Evolutionary conservation across 1,140 invertebrate species (phyloP), one percentile per base, ranked within the genome.

Genomic region (Drosophila azteca): DNA sequence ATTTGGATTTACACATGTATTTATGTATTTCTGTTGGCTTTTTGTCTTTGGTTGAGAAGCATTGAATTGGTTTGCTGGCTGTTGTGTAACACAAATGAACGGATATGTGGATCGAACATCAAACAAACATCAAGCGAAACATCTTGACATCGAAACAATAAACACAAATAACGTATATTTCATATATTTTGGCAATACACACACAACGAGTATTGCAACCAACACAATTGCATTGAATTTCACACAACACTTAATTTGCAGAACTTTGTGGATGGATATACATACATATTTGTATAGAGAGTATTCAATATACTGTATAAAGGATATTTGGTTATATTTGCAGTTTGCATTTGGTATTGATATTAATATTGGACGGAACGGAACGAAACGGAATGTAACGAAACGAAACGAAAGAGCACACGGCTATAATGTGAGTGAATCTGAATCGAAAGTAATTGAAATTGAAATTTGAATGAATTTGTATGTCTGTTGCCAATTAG

Each of bases 211-310:
- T 26, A 83, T 83, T 68, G 79, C 79, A 84, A 84, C 11, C 26
- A 85, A 83, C 80, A 71, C 80, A 71, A 84, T 71, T 83, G 26
- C 35, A 39, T 52, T 26, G 17, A 20, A n/a, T 72, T 72, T 70
- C 64, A 83, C 81, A 85, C 82, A 85, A 85, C 82, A 85, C 78
- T 78, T 61, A 83, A 84, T 76, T 84, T 64, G 48, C 71, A 80
- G 67, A 78, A 82, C 65, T 62, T 64, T 70, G 63, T 70, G 24
- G 24, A 26, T 20, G 17, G 17, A 57, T 63, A 57, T 63, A 51
- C 50, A 73, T 65, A 58, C 57, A 53, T 65, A 26, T 69, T 58
- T 66, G 53, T 79, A 79, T 76, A 76, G 45, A 72, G 46, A 73
- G 31, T 31, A 31, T 31, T 9, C 3, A 8, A 9, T 60, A 83